Conservation (phyloP, 1,140 invertebrate genomes). For the Trichonephila inaurata region DNA sequence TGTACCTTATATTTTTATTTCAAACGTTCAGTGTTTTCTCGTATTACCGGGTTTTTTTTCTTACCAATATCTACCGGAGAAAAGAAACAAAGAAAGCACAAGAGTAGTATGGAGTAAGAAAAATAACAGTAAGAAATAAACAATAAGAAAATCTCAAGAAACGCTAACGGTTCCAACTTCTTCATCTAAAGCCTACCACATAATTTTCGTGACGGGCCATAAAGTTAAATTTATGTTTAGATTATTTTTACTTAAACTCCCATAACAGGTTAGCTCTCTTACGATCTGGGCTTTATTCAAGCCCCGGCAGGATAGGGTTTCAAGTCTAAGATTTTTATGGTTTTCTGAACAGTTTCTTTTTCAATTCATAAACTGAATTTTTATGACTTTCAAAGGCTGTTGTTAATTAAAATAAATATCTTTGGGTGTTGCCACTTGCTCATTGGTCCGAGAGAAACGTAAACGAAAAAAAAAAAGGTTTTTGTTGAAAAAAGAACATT, state of each 20-base stretch:
- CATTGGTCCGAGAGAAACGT: not conserved
- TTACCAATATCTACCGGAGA: not conserved
- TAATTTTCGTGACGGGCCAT: not conserved
- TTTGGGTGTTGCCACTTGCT: not conserved
- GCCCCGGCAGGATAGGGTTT: not conserved
- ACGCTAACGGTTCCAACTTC: not conserved
- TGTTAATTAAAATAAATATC: constrained; percentile 28
- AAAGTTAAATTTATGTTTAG: constrained; percentile 31
- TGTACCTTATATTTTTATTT: too few relatives aligned
- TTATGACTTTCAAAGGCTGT: not conserved
- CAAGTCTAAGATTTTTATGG: constrained; percentile 23
- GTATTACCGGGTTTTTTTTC: too few relatives aligned
- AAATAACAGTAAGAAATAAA: not conserved
- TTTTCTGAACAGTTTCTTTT: constrained; percentile 41
- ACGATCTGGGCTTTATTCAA: not conserved
- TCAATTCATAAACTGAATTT: constrained; percentile 35
- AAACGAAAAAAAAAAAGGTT: not conserved
- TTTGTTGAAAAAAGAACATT: not conserved
- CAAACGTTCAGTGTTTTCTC: too few relatives aligned
- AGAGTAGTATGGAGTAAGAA: too few relatives aligned
- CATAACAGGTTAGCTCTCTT: not conserved
- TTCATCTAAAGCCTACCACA: not conserved
- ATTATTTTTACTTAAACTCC: constrained; percentile 36
- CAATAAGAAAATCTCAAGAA: not conserved
- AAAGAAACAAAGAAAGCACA: not conserved